Base-by-base conservation (phyloP, 2,113 vertebrate genomes). In the Lagopus muta region DNA sequence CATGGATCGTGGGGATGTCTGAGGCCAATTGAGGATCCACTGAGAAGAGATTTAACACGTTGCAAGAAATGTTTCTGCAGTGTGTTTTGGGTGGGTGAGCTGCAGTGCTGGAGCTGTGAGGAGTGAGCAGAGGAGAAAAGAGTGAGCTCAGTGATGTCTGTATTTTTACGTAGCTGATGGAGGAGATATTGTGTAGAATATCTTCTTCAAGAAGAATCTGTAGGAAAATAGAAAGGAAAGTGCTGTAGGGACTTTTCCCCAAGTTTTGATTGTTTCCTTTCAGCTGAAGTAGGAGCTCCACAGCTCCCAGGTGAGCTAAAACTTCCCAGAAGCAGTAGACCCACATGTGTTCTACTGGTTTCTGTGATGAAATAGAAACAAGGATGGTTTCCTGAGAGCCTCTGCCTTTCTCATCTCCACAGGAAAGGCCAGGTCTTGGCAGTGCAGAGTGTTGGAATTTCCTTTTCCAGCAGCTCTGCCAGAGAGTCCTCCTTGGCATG, bases 291-390 rank as follows among this genome's bases (percentile, higher is more conserved):
- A 9, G 32, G 25, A 62, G 13, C 13, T 80, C 24, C 12, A 55
- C 52, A 78, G 72, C 45, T 93, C 6, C 11, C 8, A 43, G 25
- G 25, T 22, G 14, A 86, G 12, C 16, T 36, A 21, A 43, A 66
- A 24, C 40, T 54, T 70, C 48, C 40, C 30, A 15, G 17, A n/a
- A n/a, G 18, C 32, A 54, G 17, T 15, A 83, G 60, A 52, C 2
- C 2, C 0, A 0, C 5, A 3, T 40, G 14, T 18, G 0, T 4
- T 32, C 2, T 3, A 0, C 18, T 9, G 6, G 16, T 3, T 88
- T 4, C 19, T 32, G 14, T 22, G 24, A 28, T 4, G 34, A 42
- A 61, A 14, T 6, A 13, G 13, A 13, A 21, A 2, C 10, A 8
- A 5, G 8, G 21, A 3, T 17, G 11, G 6, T 65, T 24, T 69